Percentiles rank a stretch among this genome's conserved stretches.
These are phyloP conservation scores for Saguinus midas DNA, from an alignment of 2,113 vertebrate genomes.

Conservation along the genomic window DNA sequence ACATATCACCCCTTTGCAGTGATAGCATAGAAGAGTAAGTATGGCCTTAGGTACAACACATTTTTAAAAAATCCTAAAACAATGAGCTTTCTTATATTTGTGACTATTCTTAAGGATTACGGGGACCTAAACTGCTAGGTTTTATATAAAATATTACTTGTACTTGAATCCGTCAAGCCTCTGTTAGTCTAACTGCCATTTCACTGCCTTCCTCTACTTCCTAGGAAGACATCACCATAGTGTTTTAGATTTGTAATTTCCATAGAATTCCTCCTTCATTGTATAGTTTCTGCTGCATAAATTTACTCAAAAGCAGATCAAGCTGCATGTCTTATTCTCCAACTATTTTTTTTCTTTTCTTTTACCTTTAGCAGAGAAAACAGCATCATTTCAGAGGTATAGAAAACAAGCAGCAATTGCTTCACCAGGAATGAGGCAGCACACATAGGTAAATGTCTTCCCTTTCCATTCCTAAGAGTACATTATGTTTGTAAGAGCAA, in stretches of 20 bases:
- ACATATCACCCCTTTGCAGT: slow-evolving; percentile 83
- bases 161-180: slow-evolving; percentile 79
- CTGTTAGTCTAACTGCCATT: slow-evolving; percentile 36
- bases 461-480: slow-evolving; percentile 13
- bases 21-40: slow-evolving; percentile 86
- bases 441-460: neutral
- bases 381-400: slow-evolving; percentile 41
- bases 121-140: slow-evolving; percentile 83
- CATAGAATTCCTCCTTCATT: slow-evolving; percentile 80
- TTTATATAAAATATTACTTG: slow-evolving; percentile 83
- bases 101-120: slow-evolving; percentile 84
- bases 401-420: neutral
- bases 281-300: slow-evolving; percentile 77
- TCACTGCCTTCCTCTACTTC: slow-evolving; percentile 56
- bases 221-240: slow-evolving; percentile 72
- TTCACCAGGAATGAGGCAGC: slow-evolving; percentile 59
- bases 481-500: slow-evolving; percentile 57
- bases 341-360: neutral
- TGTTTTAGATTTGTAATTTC: slow-evolving; percentile 77
- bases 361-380: slow-evolving; percentile 33
- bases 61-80: slow-evolving; percentile 83
- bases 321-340: slow-evolving; percentile 62
- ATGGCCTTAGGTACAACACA: slow-evolving; percentile 91
- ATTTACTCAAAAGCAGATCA: slow-evolving; percentile 39
- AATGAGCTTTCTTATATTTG: slow-evolving; percentile 80